Percentiles rank a stretch among this genome's conserved stretches.
These are phyloP conservation scores for Buphagus erythrorhynchus DNA, from an alignment of 2,797 vertebrate species.

Conservation along the genomic window DNA sequence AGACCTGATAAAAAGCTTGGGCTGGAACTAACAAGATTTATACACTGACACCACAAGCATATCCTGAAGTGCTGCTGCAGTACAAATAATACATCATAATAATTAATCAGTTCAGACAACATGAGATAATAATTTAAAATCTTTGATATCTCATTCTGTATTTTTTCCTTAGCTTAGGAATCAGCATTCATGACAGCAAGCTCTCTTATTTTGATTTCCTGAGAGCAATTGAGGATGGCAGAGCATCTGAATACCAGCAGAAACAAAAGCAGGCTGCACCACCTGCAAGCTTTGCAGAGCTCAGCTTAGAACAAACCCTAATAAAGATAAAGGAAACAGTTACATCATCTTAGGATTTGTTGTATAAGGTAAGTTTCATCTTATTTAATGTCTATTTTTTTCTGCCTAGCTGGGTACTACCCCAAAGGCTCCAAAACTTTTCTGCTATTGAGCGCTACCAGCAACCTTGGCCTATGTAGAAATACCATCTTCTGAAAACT, in stretches of 20 bases:
- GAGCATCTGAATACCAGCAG: not conserved
- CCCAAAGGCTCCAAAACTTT: not conserved
- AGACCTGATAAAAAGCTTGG: not conserved
- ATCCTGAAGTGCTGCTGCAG: not conserved
- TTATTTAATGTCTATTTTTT: not conserved
- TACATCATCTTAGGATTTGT: not conserved
- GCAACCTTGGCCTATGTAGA: not conserved
- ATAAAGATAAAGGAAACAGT: conserved; percentile 68
- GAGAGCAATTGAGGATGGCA: conserved; percentile 56
- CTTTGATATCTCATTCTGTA: not conserved
- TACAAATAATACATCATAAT: not conserved
- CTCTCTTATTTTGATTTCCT: conserved; percentile 78
- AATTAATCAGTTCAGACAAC: conserved; percentile 30
- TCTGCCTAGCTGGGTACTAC: not conserved
- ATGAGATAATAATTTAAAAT: conserved; percentile 21
- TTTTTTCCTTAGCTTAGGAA: conserved; percentile 69
- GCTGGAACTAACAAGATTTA: not conserved
- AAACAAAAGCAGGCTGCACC: conserved; percentile 13
- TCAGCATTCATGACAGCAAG: conserved; percentile 64
- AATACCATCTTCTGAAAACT: not conserved
- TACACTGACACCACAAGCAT: not conserved
- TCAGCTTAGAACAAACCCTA: conserved; percentile 65
- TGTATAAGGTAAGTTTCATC: conserved; percentile 65
- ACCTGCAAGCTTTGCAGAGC: conserved; percentile 29
- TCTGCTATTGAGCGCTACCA: not conserved